These are phyloP conservation scores for Crotalus helleri DNA, from an alignment of 2,113 vertebrate genomes.

Conservation along the genomic window DNA sequence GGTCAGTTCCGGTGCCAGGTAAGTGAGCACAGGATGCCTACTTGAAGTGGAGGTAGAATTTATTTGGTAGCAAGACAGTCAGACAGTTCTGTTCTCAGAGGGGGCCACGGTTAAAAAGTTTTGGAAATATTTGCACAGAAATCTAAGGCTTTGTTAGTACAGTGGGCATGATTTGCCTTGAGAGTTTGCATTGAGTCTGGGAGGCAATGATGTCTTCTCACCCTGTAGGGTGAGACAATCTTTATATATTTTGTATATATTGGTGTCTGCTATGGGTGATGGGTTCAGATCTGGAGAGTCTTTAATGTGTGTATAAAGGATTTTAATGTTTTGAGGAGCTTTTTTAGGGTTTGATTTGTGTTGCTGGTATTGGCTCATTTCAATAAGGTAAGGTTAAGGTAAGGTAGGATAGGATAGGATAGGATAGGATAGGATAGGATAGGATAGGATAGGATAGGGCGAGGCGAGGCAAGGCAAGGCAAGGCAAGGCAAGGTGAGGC, in stretches of 20 bases:
- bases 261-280: not conserved
- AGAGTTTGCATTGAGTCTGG: not conserved
- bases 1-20: not conserved
- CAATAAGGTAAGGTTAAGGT: too few species aligned
- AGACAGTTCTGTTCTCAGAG: not conserved
- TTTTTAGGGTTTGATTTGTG: not conserved
- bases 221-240: not conserved
- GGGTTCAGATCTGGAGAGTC: not conserved
- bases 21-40: not conserved
- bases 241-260: not conserved
- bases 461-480: too few species aligned
- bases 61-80: not conserved
- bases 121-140: not conserved
- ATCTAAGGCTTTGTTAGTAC: not conserved
- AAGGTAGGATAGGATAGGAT: too few species aligned
- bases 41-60: not conserved
- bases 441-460: too few species aligned
- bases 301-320: not conserved
- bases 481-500: too few species aligned
- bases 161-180: not conserved
- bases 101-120: not conserved
- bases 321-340: not conserved
- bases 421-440: too few species aligned
- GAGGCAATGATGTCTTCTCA: not conserved
- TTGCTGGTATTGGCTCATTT: not conserved